A percentile compares a stretch with the other conserved stretches of the same genome.
Conservation (phyloP, 2,797 vertebrate species). For the Xiphorhynchus erythropygius region DNA sequence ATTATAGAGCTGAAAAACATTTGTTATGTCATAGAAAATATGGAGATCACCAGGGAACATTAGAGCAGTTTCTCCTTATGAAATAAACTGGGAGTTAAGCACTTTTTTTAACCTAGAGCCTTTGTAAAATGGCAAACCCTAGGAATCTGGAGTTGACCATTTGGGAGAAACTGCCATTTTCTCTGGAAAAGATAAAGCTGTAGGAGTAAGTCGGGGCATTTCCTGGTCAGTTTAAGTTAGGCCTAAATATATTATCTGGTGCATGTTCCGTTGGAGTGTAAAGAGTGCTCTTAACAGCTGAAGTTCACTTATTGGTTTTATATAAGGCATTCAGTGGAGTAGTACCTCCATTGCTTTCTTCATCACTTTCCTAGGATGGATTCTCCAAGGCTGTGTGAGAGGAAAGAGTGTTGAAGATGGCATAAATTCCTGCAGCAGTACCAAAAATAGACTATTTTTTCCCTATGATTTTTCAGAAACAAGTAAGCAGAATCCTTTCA, state of each 20-base stretch:
- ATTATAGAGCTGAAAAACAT: not conserved
- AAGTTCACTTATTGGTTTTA: not conserved
- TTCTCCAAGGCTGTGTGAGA: not conserved
- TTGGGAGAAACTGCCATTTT: not conserved
- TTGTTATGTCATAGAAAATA: not conserved
- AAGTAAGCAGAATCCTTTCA: not conserved
- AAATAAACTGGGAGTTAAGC: not conserved
- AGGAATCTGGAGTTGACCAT: not conserved
- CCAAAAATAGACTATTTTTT: not conserved
- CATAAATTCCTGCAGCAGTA: not conserved
- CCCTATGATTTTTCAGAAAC: not conserved
- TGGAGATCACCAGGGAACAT: not conserved
- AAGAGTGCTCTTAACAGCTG: not conserved
- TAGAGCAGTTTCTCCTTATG: not conserved
- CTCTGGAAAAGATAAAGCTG: not conserved
- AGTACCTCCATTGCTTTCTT: not conserved
- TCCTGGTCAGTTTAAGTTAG: not conserved
- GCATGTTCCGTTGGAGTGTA: not conserved
- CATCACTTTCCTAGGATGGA: not conserved
- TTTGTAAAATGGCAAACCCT: not conserved
- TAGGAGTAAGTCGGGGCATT: not conserved
- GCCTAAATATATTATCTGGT: not conserved
- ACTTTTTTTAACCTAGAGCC: not conserved
- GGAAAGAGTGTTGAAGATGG: not conserved
- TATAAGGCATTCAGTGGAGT: not conserved